Percentiles rank a stretch among this genome's conserved stretches.
These are phyloP conservation scores for Isaurus tuberculatus DNA, from an alignment of 92 coral and sea anemone genomes.

Conservation along the genomic window DNA sequence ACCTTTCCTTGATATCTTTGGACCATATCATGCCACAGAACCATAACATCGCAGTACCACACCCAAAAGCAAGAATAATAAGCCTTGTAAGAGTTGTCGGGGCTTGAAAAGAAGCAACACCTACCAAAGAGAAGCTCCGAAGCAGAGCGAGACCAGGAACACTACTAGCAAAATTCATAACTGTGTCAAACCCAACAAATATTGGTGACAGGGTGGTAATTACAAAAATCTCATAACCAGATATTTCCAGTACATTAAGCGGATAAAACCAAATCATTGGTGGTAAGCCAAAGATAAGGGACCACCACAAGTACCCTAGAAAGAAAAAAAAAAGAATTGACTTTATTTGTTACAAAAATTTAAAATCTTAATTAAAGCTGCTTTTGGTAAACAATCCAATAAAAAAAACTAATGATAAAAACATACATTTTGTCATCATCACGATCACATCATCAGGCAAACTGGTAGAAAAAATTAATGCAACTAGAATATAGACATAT, in stretches of 20 bases:
- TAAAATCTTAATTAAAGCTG: too few relatives aligned
- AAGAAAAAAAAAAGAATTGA: neutral
- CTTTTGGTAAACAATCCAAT: too few relatives aligned
- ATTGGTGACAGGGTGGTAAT: conserved; percentile 82
- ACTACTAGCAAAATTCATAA: conserved; percentile 76
- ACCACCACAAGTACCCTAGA: conserved; percentile 96
- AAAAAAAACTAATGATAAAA: too few relatives aligned
- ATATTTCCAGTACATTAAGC: conserved; percentile 91
- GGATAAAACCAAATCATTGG: conserved; percentile 99
- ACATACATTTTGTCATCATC: too few relatives aligned
- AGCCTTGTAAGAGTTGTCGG: conserved; percentile 86
- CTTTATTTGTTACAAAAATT: neutral
- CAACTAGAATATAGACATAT: too few relatives aligned
- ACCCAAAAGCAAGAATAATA: conserved; percentile 83
- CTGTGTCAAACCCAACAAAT: conserved; percentile 64
- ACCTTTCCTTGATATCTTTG: conserved; percentile 90
- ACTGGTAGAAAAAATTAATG: too few relatives aligned
- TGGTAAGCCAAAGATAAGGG: conserved; percentile 82
- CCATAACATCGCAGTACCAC: conserved; percentile 98
- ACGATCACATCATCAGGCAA: too few relatives aligned
- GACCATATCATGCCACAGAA: conserved; percentile 96
- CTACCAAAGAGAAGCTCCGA: conserved; percentile 82
- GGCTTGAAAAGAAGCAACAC: conserved; percentile 95
- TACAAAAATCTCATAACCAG: conserved; percentile 95
- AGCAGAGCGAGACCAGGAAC: conserved; percentile 85